phyloP scores from a whole-genome alignment of 2,797 vertebrate species.

The Kryptolebias ocellatus region DNA sequence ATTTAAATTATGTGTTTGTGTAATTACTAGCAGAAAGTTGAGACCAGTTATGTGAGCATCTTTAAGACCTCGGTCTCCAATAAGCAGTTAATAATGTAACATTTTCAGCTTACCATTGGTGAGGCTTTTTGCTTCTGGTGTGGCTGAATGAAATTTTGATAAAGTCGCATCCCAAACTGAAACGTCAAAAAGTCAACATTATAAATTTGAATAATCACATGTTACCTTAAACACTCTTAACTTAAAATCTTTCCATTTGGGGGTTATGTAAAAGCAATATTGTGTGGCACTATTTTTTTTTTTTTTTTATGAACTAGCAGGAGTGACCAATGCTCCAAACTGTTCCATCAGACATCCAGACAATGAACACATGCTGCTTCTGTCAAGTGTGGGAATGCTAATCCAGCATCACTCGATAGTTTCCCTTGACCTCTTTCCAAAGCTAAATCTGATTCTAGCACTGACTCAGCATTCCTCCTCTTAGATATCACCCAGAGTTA shows the following conservation, averaged over 20 bases:
- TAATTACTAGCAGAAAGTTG: neutral
- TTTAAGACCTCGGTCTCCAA: neutral
- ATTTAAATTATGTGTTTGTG: neutral
- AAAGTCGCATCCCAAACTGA: conserved; percentile 95
- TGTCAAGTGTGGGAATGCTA: conserved; percentile 52
- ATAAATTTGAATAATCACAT: conserved; percentile 17
- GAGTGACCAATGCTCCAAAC: conserved; percentile 43
- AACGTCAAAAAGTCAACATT: conserved; percentile 51
- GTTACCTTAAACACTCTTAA: no score
- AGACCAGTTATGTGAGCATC: neutral
- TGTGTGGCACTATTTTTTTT: conserved; percentile 24
- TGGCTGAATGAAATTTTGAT: conserved; percentile 94
- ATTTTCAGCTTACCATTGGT: conserved; percentile 87
- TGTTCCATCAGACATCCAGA: conserved; percentile 52
- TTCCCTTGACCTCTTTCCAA: conserved; percentile 57
- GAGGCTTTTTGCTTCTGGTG: conserved; percentile 91
- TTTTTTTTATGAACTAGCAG: conserved; percentile 30
- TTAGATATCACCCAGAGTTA: conserved; percentile 54
- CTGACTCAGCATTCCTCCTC: conserved; percentile 63
- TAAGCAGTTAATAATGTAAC: neutral
- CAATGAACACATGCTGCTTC: conserved; percentile 63
- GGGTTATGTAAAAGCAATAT: neutral
- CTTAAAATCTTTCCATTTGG: no score
- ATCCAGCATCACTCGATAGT: conserved; percentile 62
- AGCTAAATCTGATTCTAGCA: conserved; percentile 61